Conservation (phyloP, 2,888 invertebrate genomes). For the Rhamphomyia laevipes region DNA sequence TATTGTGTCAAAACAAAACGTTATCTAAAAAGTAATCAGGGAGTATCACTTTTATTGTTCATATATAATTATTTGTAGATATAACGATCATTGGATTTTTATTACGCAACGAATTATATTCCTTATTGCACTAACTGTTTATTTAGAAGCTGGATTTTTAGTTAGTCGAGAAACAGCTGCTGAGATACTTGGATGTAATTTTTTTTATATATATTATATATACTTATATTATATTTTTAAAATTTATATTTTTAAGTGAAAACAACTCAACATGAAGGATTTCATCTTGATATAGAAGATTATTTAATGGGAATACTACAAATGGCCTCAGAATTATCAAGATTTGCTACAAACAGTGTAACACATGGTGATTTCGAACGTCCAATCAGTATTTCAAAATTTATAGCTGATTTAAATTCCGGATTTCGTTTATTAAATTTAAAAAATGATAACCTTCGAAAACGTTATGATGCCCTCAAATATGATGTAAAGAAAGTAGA, state of each 20-base stretch:
- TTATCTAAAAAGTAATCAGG: too few relatives aligned
- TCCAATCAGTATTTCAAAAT: constrained; percentile 73
- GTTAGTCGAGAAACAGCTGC: constrained; percentile 65
- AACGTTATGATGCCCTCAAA: constrained; percentile 75
- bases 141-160: constrained; percentile 66
- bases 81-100: constrained; percentile 78
- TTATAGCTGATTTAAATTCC: constrained; percentile 76
- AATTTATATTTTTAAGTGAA: constrained; percentile 46
- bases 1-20: neutral
- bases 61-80: constrained; percentile 38
- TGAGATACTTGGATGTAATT: constrained; percentile 63
- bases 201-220: constrained; percentile 4
- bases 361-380: constrained; percentile 71
- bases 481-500: constrained; percentile 93
- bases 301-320: constrained; percentile 74
- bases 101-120: constrained; percentile 71
- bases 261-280: constrained; percentile 52
- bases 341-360: constrained; percentile 74
- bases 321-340: constrained; percentile 71
- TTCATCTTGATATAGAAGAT: constrained; percentile 85
- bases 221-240: neutral
- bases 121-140: constrained; percentile 63
- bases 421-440: constrained; percentile 82
- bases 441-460: constrained; percentile 79
- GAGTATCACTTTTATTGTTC: neutral